Evolutionary conservation across 2,888 invertebrate species (phyloP).

Genomic region (Leucophenga montana): DNA sequence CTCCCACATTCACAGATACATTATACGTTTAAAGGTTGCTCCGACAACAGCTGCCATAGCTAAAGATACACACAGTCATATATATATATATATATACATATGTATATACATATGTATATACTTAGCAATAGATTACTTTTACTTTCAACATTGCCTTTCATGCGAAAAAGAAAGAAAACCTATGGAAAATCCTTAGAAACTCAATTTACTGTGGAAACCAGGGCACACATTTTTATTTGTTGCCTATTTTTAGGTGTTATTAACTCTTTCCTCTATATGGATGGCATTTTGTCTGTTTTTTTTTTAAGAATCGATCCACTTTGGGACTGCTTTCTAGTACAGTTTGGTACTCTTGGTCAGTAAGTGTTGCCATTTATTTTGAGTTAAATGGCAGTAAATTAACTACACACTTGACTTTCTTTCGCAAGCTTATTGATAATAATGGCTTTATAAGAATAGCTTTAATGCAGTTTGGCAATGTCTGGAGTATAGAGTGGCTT

Average conservation of each 20-base stretch:
- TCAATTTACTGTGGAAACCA: neutral
- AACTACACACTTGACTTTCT: conserved; percentile 44
- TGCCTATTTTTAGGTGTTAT: neutral
- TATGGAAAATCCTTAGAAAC: neutral
- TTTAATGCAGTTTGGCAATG: neutral
- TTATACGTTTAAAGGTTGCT: neutral
- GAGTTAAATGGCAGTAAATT: conserved; percentile 23
- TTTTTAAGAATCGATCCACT: no score
- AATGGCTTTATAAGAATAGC: conserved; percentile 21
- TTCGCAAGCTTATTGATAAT: conserved; percentile 17
- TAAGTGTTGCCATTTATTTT: conserved; percentile 22
- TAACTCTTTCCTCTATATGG: neutral
- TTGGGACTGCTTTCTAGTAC: neutral
- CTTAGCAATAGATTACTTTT: no score
- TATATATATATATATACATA: neutral
- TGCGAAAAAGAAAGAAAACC: neutral
- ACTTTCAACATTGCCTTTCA: no score
- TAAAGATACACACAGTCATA: neutral
- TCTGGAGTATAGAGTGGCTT: neutral
- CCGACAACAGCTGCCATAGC: conserved; percentile 6
- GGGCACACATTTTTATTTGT: neutral
- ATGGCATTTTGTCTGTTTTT: neutral
- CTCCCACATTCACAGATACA: neutral
- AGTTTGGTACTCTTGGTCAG: neutral
- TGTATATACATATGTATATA: no score